These are phyloP conservation scores for Triplophysa bombifrons DNA, from an alignment of 2,797 vertebrate species.

Conservation along the genomic window DNA sequence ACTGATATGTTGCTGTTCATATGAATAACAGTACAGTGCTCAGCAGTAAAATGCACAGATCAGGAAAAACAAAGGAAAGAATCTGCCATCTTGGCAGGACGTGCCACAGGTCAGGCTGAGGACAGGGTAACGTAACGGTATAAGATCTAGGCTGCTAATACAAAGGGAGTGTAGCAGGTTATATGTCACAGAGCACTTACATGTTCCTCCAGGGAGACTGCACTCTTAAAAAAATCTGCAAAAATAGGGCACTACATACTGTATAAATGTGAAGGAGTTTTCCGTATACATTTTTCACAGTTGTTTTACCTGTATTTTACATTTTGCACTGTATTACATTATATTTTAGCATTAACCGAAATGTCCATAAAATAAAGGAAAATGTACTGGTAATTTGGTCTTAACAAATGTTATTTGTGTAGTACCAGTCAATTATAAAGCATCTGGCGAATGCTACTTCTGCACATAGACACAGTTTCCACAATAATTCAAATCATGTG, in stretches of 20 bases:
- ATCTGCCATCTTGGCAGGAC: not conserved
- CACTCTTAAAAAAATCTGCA: no score
- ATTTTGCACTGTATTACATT: no score
- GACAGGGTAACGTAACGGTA: not conserved
- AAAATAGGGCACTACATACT: no score
- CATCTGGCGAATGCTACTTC: constrained; percentile 9
- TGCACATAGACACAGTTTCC: not conserved
- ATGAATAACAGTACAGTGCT: constrained; percentile 4
- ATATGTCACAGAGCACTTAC: constrained; percentile 9
- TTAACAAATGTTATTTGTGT: constrained; percentile 8
- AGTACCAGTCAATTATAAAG: not conserved
- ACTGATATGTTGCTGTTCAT: not conserved
- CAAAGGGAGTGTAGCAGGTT: constrained; percentile 6
- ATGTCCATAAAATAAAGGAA: no score
- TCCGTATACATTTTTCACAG: no score
- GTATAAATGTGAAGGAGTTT: no score
- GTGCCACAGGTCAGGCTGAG: constrained; percentile 20
- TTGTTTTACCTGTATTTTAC: no score
- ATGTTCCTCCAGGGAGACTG: not conserved
- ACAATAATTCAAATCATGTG: not conserved
- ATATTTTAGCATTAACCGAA: no score
- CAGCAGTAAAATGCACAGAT: constrained; percentile 24
- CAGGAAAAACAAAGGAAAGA: not conserved
- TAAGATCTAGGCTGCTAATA: constrained; percentile 33
- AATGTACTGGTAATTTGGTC: no score